phyloP scores from a whole-genome alignment of 2,888 invertebrate genomes.

The Parnassius mnemosyne region DNA sequence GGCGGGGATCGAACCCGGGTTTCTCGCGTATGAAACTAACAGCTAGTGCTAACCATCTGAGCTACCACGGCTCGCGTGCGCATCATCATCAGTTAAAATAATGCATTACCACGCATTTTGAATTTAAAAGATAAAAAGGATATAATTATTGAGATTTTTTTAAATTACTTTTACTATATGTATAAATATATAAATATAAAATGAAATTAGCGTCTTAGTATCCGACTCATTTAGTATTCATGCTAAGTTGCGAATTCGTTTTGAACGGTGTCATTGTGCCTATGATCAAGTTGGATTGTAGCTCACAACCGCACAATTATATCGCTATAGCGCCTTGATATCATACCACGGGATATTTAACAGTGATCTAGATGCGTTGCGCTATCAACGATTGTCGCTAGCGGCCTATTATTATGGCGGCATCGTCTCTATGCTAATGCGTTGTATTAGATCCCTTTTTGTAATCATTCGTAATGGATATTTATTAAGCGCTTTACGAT shows the following conservation, averaged over 20 bases:
- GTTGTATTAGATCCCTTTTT: slow-evolving; percentile 31
- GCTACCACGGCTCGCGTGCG: too few relatives aligned
- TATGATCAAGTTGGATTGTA: slow-evolving; percentile 6
- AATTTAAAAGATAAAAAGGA: too few relatives aligned
- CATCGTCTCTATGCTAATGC: slow-evolving; percentile 57
- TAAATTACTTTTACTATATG: too few relatives aligned
- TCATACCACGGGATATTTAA: slow-evolving; percentile 26
- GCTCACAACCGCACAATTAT: slow-evolving; percentile 6
- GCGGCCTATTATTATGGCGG: slow-evolving; percentile 61
- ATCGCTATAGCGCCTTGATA: slow-evolving; percentile 16
- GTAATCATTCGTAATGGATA: slow-evolving; percentile 15
- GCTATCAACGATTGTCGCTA: slow-evolving; percentile 31
- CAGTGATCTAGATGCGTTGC: slow-evolving; percentile 28
- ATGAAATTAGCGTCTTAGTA: background rate
- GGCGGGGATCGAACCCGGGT: too few relatives aligned
- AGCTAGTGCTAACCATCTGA: too few relatives aligned
- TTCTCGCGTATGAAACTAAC: too few relatives aligned
- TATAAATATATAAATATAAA: too few relatives aligned
- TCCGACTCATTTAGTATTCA: slow-evolving; percentile 19
- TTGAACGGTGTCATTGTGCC: background rate
- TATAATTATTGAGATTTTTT: too few relatives aligned
- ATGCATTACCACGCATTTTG: too few relatives aligned
- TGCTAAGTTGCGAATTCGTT: slow-evolving; percentile 3
- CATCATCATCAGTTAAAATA: too few relatives aligned
- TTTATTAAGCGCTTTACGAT: slow-evolving; percentile 16